Evolutionary conservation across 2,113 vertebrate genomes (phyloP).

Genomic region (Trochalopteron elliotii): DNA sequence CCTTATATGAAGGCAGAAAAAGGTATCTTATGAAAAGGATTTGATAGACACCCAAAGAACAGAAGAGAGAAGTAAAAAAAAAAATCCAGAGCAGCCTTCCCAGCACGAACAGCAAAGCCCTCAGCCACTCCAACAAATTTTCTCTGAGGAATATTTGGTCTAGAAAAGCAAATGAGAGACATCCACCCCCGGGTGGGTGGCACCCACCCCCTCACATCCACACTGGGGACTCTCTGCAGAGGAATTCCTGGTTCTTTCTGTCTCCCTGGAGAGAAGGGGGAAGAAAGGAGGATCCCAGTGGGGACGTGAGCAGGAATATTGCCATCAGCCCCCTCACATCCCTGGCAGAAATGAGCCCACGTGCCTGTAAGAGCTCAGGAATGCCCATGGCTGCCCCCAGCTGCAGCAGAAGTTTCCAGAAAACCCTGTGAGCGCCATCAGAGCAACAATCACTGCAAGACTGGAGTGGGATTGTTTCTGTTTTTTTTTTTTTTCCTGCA

Average conservation of each 20-base stretch:
- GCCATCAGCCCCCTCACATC: not conserved
- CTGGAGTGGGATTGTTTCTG: too few relatives aligned
- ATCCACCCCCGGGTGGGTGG: not conserved
- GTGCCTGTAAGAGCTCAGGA: not conserved
- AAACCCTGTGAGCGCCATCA: not conserved
- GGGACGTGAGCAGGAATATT: not conserved
- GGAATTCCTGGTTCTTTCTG: not conserved
- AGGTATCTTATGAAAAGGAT: not conserved
- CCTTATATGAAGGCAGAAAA: not conserved
- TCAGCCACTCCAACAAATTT: not conserved
- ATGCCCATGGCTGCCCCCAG: rapidly evolving
- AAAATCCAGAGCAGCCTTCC: not conserved
- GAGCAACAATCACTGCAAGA: not conserved
- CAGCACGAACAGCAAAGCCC: not conserved
- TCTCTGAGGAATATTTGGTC: not conserved
- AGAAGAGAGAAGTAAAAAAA: not conserved
- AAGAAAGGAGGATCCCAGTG: not conserved
- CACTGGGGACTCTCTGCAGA: not conserved
- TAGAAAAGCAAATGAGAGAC: not conserved
- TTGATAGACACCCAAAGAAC: not conserved
- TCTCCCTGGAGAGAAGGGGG: not conserved
- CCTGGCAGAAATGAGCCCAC: not conserved
- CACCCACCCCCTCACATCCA: not conserved
- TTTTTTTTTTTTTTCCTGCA: not conserved
- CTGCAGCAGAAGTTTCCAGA: not conserved